Percentiles rank a stretch among this genome's conserved stretches.
Evolutionary conservation across 1,140 invertebrate genomes (phyloP).

Genomic region (Chymomyza costata): DNA sequence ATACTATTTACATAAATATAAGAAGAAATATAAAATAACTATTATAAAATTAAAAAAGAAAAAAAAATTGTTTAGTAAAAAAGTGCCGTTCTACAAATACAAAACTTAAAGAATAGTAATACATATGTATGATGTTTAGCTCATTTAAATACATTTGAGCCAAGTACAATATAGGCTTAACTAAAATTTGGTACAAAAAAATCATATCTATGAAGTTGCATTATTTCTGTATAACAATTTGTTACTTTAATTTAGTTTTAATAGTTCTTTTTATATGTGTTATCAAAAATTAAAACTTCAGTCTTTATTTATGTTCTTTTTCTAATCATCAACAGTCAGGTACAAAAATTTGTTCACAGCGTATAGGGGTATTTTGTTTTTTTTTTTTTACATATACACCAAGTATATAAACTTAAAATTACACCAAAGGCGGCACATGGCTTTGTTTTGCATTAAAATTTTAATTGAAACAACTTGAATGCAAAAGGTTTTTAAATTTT

Average conservation of each 20-base stretch:
- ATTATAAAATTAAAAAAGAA: background rate
- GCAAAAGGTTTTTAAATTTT: conserved; percentile 60
- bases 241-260: conserved; percentile 23
- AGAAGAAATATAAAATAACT: conserved; percentile 10
- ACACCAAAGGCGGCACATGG: conserved; percentile 63
- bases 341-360: conserved; percentile 36
- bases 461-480: conserved; percentile 70
- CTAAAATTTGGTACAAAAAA: conserved; percentile 47
- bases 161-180: conserved; percentile 49
- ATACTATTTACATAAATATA: conserved; percentile 21
- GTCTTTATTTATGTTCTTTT: conserved; percentile 63
- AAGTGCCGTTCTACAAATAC: conserved; percentile 71
- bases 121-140: conserved; percentile 18
- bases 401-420: conserved; percentile 50
- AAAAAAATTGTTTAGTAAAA: conserved; percentile 18
- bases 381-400: conserved; percentile 42
- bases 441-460: conserved; percentile 42
- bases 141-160: conserved; percentile 30
- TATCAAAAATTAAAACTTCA: conserved; percentile 61
- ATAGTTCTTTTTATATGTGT: conserved; percentile 35
- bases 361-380: conserved; percentile 17
- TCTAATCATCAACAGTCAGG: conserved; percentile 35
- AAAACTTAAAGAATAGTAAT: conserved; percentile 35
- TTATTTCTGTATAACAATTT: too few species aligned
- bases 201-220: too few species aligned